Evolutionary conservation across 1,140 invertebrate genomes (phyloP), one percentile per base, ranked within the genome.

Genomic region (Tetramorium alpestre): DNA sequence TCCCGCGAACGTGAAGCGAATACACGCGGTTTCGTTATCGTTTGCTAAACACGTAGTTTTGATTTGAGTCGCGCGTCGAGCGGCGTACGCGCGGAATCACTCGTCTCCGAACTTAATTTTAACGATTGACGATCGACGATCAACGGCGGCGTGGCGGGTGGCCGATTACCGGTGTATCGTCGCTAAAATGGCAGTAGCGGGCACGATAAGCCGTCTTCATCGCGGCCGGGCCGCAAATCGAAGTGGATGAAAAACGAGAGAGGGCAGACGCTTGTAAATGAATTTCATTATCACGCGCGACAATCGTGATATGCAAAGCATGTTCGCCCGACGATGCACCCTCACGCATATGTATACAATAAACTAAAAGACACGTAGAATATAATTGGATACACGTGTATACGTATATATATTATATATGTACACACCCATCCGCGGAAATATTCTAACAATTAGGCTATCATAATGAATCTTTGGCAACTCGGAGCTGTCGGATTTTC

Each of bases 381-480:
- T 76, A 69, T 76, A 72, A 80, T 90, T 70, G 47, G 73, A 85
- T 80, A 90, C 88, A 65, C 75, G 70, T 60, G 22, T 49, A 58
- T 81, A 81, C 16, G 56, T 89, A 86, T 77, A 33, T 51, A 56
- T 77, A 82, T 47, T 38, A 65, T 75, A 72, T 72, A 87, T 87
- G n/a, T 87, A 87, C 67, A 87, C 85, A 87, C 25, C 7, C 85
- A 65, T 72, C 64, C 56, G 54, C 65, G 49, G 28, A 25, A 47
- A 33, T 87, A 64, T 65, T 13, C 70, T 87, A 87, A 85, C 33
- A 62, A 85, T 84, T 87, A 87, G 56, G 67, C 54, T 87, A 87
- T 75, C 85, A 51, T 88, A 90, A 86, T 93, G 93, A 94, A 92
- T 94, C 94, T 94, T 94, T 94, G 94, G 94, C 94, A 94, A 94